These are phyloP conservation scores for Geotrupes spiniger DNA, from an alignment of 2,888 invertebrate species.

Conservation along the genomic window DNA sequence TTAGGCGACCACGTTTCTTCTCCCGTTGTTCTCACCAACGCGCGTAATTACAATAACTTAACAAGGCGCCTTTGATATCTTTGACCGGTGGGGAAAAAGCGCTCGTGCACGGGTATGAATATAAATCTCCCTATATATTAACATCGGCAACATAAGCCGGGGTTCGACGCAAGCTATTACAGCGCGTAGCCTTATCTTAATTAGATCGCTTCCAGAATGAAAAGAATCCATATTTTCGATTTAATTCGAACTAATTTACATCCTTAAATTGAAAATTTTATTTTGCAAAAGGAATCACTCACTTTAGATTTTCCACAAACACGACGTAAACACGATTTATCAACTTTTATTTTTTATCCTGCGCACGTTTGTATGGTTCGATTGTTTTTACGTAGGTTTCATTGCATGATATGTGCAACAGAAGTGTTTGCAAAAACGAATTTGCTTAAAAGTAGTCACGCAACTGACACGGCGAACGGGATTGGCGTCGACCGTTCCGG, in stretches of 20 bases:
- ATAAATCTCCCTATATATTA: conserved; percentile 33
- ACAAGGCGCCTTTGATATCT: conserved; percentile 32
- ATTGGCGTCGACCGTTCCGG: too few species aligned
- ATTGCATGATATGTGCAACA: too few species aligned
- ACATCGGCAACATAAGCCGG: conserved; percentile 32
- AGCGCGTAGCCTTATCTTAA: conserved; percentile 47
- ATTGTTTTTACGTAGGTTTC: too few species aligned
- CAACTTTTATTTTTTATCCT: too few species aligned
- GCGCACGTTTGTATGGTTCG: too few species aligned
- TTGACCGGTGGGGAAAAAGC: conserved; percentile 31
- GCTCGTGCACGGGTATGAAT: conserved; percentile 23
- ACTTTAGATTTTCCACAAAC: conserved; percentile 5
- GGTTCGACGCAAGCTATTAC: conserved; percentile 39
- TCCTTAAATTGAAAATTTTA: conserved; percentile 48
- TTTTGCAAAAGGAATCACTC: conserved; percentile 15
- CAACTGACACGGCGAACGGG: too few species aligned
- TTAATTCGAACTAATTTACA: conserved; percentile 51
- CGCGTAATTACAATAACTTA: conserved; percentile 31
- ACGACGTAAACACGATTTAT: background rate
- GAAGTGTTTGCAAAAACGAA: too few species aligned
- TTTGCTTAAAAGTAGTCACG: too few species aligned
- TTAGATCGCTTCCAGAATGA: conserved; percentile 47
- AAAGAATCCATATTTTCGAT: conserved; percentile 51
- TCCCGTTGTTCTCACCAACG: conserved; percentile 24
- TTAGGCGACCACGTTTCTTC: too few species aligned